Evolutionary conservation across 2,797 vertebrate species (phyloP).

Genomic region (Cetoscarus ocellatus): DNA sequence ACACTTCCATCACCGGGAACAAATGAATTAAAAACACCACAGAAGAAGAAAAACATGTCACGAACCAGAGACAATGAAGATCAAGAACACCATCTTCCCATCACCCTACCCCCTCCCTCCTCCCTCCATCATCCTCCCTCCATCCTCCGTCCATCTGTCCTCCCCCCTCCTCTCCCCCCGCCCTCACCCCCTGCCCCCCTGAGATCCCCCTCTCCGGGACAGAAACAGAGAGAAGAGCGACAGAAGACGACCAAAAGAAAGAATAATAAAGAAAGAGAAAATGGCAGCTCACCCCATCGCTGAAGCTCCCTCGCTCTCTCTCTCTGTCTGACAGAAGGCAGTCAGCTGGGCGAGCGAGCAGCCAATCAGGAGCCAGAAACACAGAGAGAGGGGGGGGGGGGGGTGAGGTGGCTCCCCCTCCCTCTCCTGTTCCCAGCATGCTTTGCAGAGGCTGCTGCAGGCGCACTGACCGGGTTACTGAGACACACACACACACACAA

Average conservation of each 20-base stretch:
- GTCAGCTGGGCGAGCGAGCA: constrained; percentile 64
- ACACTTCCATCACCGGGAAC: too few relatives aligned
- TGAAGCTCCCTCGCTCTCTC: constrained; percentile 55
- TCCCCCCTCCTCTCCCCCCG: background rate
- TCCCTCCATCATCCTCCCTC: too few relatives aligned
- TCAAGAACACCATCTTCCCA: too few relatives aligned
- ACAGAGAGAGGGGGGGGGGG: constrained; percentile 3
- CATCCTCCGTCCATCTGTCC: accelerated
- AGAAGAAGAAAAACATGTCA: background rate
- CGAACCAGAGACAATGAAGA: too few relatives aligned
- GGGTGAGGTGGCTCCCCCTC: background rate
- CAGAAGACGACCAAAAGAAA: background rate
- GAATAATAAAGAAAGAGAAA: constrained; percentile 66
- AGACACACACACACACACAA: background rate
- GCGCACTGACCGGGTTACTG: constrained; percentile 45
- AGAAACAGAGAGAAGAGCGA: background rate
- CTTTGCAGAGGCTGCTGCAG: constrained; percentile 62
- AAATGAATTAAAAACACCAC: constrained; percentile 34
- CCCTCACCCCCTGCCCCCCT: background rate
- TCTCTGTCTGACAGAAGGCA: constrained; percentile 55
- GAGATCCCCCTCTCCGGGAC: too few relatives aligned
- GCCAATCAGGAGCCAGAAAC: constrained; percentile 58
- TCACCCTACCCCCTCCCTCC: too few relatives aligned
- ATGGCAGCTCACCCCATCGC: constrained; percentile 81
- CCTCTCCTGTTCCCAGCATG: constrained; percentile 57